phyloP scores from a whole-genome alignment of 2,113 vertebrate species.

The Crotophaga sulcirostris region DNA sequence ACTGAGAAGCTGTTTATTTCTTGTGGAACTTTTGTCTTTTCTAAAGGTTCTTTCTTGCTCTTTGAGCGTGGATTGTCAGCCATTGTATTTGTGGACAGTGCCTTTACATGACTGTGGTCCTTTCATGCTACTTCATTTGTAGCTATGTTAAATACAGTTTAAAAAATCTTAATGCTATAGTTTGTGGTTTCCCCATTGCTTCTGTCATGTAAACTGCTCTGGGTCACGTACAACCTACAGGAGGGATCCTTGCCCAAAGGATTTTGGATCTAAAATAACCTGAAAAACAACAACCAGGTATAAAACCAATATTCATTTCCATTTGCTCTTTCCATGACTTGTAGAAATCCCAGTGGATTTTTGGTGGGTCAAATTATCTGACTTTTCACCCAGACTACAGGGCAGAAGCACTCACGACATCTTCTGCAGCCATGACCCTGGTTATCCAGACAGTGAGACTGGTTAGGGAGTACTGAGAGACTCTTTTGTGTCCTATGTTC shows the following conservation, averaged over 20 bases:
- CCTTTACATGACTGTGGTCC: not conserved
- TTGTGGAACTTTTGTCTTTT: not conserved
- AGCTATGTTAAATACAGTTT: not conserved
- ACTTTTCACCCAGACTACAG: not conserved
- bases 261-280: not conserved
- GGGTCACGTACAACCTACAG: not conserved
- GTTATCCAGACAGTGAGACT: not conserved
- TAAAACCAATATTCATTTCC: not conserved
- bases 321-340: not conserved
- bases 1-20: not conserved
- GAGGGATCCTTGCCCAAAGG: not conserved
- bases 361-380: not conserved
- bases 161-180: not conserved
- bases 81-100: not conserved
- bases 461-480: not conserved
- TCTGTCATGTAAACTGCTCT: not conserved
- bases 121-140: not conserved
- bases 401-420: not conserved
- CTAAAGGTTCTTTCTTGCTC: not conserved
- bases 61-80: not conserved
- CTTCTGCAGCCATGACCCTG: not conserved
- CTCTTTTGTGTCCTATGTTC: not conserved
- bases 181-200: not conserved
- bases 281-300: not conserved
- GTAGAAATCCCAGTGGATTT: not conserved